Evolutionary conservation across 2,888 invertebrate species (phyloP).

Genomic region (Lasioglossum lativentre): DNA sequence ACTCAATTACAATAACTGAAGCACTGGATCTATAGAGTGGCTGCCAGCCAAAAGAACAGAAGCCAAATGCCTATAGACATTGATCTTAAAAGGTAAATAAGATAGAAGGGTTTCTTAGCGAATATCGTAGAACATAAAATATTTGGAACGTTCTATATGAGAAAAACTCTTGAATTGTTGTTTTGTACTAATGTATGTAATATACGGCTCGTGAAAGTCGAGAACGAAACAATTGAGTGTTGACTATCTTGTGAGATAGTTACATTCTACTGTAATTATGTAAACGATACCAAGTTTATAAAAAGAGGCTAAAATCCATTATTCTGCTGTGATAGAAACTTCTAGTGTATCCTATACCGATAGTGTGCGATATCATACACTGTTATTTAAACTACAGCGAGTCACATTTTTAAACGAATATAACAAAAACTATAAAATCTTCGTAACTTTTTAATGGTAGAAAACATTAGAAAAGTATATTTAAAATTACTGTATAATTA

Average conservation of each 20-base stretch:
- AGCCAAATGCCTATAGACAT: not conserved
- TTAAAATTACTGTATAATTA: not conserved
- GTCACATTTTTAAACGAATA: not conserved
- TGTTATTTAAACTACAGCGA: not conserved
- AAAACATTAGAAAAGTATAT: not conserved
- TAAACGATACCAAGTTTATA: not conserved
- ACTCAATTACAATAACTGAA: not conserved
- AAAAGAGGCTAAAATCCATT: not conserved
- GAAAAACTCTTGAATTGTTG: conserved; percentile 9
- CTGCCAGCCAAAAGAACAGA: not conserved
- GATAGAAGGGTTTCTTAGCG: not conserved
- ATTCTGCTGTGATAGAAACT: not conserved
- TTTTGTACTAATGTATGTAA: not conserved
- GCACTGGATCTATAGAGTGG: not conserved
- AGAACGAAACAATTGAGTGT: not conserved
- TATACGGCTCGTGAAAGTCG: not conserved
- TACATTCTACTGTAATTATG: not conserved
- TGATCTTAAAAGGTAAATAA: conserved; percentile 14
- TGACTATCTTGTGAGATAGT: not conserved
- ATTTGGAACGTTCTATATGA: conserved; percentile 32
- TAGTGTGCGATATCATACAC: not conserved
- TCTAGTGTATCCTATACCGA: not conserved
- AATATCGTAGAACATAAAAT: conserved; percentile 30
- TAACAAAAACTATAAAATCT: not conserved
- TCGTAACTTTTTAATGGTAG: not conserved